Evolutionary conservation across 2,797 vertebrate genomes (phyloP).

Genomic region (Discoglossus pictus): DNA sequence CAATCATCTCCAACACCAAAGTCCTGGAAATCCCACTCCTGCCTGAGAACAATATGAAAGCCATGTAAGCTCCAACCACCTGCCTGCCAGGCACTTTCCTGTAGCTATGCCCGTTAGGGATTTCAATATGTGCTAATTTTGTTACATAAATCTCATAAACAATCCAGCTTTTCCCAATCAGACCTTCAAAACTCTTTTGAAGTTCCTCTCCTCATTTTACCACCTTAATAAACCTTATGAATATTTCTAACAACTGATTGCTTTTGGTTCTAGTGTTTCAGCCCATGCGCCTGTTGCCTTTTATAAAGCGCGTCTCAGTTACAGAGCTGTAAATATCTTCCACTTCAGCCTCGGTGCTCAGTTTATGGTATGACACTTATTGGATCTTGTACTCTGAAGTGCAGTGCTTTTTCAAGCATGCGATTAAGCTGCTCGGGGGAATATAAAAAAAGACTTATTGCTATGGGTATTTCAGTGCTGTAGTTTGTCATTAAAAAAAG

Average conservation of each 20-base stretch:
- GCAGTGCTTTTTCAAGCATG: conserved; percentile 24
- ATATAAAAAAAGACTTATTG: conserved; percentile 9
- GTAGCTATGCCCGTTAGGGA: conserved; percentile 11
- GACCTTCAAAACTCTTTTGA: conserved; percentile 14
- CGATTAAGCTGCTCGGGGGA: conserved; percentile 22
- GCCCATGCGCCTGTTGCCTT: conserved; percentile 56
- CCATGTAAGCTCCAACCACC: conserved; percentile 80
- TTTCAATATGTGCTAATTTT: conserved; percentile 26
- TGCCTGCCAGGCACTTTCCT: conserved; percentile 35
- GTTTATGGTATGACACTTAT: conserved; percentile 61
- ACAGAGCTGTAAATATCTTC: conserved; percentile 60
- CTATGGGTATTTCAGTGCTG: neutral
- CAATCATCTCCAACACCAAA: conserved; percentile 95
- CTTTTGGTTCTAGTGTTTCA: conserved; percentile 58
- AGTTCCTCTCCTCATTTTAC: conserved; percentile 44
- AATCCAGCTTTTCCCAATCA: conserved; percentile 32
- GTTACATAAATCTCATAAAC: conserved; percentile 14
- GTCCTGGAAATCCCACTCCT: conserved; percentile 90
- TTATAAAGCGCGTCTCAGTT: conserved; percentile 61
- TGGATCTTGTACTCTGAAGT: conserved; percentile 56
- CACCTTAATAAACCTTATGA: conserved; percentile 48
- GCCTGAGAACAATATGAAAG: conserved; percentile 96
- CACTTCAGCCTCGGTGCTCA: conserved; percentile 60
- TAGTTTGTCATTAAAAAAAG: neutral
- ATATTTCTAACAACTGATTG: conserved; percentile 52